Base-by-base conservation (phyloP, 1,140 invertebrate genomes). In the Eupristina koningsbergeri region DNA sequence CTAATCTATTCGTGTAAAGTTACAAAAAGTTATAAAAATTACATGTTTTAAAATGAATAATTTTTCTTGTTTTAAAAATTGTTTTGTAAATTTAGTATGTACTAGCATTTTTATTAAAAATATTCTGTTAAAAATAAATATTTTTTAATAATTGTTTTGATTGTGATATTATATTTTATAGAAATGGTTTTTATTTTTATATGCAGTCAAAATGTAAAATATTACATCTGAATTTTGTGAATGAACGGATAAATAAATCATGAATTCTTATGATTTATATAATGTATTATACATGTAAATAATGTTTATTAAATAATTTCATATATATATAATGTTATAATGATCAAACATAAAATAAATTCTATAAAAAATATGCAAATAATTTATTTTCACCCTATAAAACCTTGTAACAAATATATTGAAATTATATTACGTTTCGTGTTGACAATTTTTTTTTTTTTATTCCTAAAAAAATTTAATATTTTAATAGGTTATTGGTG, bases 141-240 rank as follows among this genome's bases (percentile, higher is more conserved):
- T 63, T 79, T 80, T 84, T 76, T 69, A 80, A 67, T 26, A 77
- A 76, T 82, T 13, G 41, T 83, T 83, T 77, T 83, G 29, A 77
- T 53, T 31, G 61, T 67, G 61, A 84, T 84, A 50, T 79, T 84
- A 63, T 80, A 84, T 80, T 84, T 84, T 84, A 84, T 80, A 80
- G 53, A 84, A 31, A 84, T 67, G 31, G 69, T 84, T 84, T 80
- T 84, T 84, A 84, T 84, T 84, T 80, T 84, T 84, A 84, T 79
- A 84, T 75, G 73, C 78, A 26, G 34, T 13, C 53, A 63, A 58
- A 75, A 34, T 75, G 58, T 50, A 80, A 84, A 47, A 64, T 61
- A 64, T 84, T 79, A 53, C 78, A 80, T 29, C 11, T 79, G 61
- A 80, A 84, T 67, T 75, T 80, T 80, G 71, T 67, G 77, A 80